Base-by-base conservation (phyloP, 2,113 vertebrate species). In the Megaceryle maxima region DNA sequence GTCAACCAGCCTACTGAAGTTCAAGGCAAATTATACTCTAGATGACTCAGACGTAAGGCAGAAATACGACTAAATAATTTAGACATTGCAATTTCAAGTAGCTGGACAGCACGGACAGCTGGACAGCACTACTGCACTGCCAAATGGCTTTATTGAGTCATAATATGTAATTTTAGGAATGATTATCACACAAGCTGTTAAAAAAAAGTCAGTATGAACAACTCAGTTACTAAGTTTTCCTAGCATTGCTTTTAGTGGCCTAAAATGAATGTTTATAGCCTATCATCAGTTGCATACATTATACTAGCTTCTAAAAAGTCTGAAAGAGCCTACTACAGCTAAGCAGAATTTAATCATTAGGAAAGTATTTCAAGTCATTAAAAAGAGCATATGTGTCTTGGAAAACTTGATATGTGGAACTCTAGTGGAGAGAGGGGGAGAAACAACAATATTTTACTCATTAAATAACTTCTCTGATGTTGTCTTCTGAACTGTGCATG, bases 291-390 rank as follows among this genome's bases (percentile, higher is more conserved):
- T 88, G 31, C 50, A 57, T 92, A 79, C 16, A 29, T 92, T 88
- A 68, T 57, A 72, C 33, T 62, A 44, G 22, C n/a, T 87, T 93
- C 90, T 88, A 73, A 66, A 92, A 79, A 13, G 18, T 93, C 94
- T 88, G 63, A 69, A 87, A 87, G 72, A 78, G 17, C 33, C 62
- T 84, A 79, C 59, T 84, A 64, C 28, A 79, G 39, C 73, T 87
- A 91, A 88, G 66, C 21, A 88, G 86, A 92, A 90, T 76, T 96
- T 82, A 91, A 94, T 96, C 90, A 94, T 91, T 93, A 94, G 77
- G 77, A 96, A 97, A 96, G 62, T 90, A 97, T 97, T 93, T 94
- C 69, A 66, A 95, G 81, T 76, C 77, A 96, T 89, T 96, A 94
- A 91, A 92, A 87, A 66, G 62, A 92, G 56, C 88, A 87, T 79